Percentiles rank a stretch among this genome's conserved stretches.
These are phyloP conservation scores for Lydus trimaculatus DNA, from an alignment of 2,888 invertebrate genomes.

Conservation along the genomic window DNA sequence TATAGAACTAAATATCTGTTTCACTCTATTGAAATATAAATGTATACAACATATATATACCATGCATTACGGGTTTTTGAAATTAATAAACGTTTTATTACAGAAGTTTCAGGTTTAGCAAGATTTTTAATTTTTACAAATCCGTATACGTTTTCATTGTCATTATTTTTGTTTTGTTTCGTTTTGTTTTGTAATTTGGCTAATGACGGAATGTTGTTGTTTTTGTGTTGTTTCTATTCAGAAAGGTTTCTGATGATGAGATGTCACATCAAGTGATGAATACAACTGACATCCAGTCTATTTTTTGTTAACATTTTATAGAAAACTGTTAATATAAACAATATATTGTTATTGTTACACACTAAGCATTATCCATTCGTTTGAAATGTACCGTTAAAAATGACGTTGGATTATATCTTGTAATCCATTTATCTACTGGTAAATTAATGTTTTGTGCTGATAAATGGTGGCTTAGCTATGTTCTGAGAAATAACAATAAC, in stretches of 20 bases:
- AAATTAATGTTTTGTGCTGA: constrained; percentile 14
- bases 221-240: background rate
- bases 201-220: too few relatives aligned
- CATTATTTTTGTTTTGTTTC: too few relatives aligned
- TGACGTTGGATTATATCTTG: constrained; percentile 11
- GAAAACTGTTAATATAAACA: background rate
- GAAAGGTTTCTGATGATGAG: background rate
- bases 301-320: too few relatives aligned
- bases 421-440: constrained; percentile 9
- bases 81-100: too few relatives aligned
- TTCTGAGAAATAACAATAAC: constrained; percentile 7
- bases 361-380: background rate
- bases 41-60: too few relatives aligned
- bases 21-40: background rate
- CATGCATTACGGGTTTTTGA: too few relatives aligned
- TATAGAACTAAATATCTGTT: background rate
- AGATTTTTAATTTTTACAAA: too few relatives aligned
- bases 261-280: background rate
- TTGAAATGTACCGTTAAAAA: constrained; percentile 7
- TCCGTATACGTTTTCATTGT: too few relatives aligned
- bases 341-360: background rate
- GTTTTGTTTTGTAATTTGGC: too few relatives aligned
- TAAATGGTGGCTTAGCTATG: constrained; percentile 8
- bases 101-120: too few relatives aligned
- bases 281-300: background rate